phyloP scores from a whole-genome alignment of 1,140 invertebrate genomes.

The Vanessa tameamea region DNA sequence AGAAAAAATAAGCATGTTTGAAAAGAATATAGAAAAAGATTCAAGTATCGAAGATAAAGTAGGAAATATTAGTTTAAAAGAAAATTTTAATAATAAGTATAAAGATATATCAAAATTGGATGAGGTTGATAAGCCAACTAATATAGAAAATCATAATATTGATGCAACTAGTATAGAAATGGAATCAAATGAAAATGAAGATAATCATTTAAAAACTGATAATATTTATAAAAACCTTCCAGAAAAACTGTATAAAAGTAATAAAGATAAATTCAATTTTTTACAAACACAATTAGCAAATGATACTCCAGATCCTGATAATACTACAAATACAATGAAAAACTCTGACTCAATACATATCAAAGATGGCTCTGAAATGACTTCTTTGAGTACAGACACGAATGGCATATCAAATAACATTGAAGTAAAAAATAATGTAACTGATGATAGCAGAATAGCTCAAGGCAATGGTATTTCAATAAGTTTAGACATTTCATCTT shows the following conservation, averaged over 20 bases:
- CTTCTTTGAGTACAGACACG: constrained; percentile 15
- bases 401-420: constrained; percentile 30
- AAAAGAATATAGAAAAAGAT: constrained; percentile 71
- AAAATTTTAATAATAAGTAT: constrained; percentile 48
- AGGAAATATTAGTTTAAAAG: constrained; percentile 67
- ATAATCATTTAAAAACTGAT: constrained; percentile 42
- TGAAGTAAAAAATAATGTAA: constrained; percentile 61
- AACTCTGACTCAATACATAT: constrained; percentile 24
- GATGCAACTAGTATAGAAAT: constrained; percentile 30
- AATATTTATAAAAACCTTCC: constrained; percentile 45
- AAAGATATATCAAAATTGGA: constrained; percentile 39
- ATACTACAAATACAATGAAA: constrained; percentile 23
- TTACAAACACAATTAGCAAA: constrained; percentile 72
- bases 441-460: constrained; percentile 72
- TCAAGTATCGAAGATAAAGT: constrained; percentile 60
- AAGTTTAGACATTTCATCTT: constrained; percentile 36
- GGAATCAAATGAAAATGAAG: constrained; percentile 31
- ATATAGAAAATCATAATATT: constrained; percentile 30
- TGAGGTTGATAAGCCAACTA: constrained; percentile 42
- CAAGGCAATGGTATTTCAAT: constrained; percentile 47
- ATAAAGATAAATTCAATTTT: constrained; percentile 71
- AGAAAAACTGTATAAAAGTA: constrained; percentile 68
- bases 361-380: constrained; percentile 19
- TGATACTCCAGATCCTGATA: constrained; percentile 43
- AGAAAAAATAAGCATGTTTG: constrained; percentile 79